A percentile compares a stretch with the other conserved stretches of the same genome.
These are phyloP conservation scores for Dinothrombium tinctorium DNA, from an alignment of 1,140 invertebrate genomes.

Conservation along the genomic window DNA sequence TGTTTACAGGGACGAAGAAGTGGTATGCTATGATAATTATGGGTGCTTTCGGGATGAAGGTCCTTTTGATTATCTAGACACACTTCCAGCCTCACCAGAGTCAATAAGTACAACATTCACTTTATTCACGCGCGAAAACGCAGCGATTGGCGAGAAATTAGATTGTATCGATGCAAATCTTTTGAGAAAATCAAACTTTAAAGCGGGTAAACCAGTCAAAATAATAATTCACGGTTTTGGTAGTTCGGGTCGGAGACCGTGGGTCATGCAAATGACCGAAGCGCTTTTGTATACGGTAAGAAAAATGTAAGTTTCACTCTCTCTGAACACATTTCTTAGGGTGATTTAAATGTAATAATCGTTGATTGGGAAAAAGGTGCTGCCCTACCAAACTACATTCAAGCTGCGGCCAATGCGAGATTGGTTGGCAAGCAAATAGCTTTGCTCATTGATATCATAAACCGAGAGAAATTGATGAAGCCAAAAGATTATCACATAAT, in stretches of 20 bases:
- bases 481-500: conserved; percentile 55
- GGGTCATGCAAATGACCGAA: conserved; percentile 77
- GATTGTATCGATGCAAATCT: conserved; percentile 19
- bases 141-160: conserved; percentile 18
- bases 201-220: conserved; percentile 44
- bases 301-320: conserved; percentile 10
- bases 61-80: conserved; percentile 69
- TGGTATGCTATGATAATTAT: conserved; percentile 68
- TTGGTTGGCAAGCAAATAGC: conserved; percentile 72
- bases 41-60: conserved; percentile 79
- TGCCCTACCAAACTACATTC: conserved; percentile 66
- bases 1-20: conserved; percentile 22
- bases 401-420: conserved; percentile 73
- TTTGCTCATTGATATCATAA: conserved; percentile 32
- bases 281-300: conserved; percentile 61
- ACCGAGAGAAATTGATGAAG: conserved; percentile 15
- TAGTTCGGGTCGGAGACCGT: conserved; percentile 59
- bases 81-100: conserved; percentile 36
- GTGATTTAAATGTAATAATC: conserved; percentile 65
- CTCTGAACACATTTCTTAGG: conserved; percentile 34
- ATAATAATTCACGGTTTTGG: conserved; percentile 86
- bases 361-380: conserved; percentile 86
- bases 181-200: conserved; percentile 30
- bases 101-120: conserved; percentile 39
- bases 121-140: conserved; percentile 24